Percentiles rank a stretch among this genome's conserved stretches.
These are phyloP conservation scores for Phenganax stokvisi DNA, from an alignment of 92 coral and sea anemone species.

Conservation along the genomic window DNA sequence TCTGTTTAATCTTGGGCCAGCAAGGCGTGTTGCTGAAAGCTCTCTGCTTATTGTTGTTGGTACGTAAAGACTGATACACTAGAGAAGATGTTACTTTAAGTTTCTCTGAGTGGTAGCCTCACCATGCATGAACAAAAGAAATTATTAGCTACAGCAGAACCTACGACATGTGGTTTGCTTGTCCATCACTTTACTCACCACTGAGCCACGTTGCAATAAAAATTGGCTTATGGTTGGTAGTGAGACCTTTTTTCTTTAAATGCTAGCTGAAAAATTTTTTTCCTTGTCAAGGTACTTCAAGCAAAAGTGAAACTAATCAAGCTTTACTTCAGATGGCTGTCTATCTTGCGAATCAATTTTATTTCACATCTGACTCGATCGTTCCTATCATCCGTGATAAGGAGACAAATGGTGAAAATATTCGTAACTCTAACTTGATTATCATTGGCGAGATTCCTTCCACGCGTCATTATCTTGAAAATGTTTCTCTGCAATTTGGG, in stretches of 20 bases:
- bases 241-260: too few relatives aligned
- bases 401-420: conserved; percentile 57
- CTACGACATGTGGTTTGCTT: too few relatives aligned
- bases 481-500: conserved; percentile 52
- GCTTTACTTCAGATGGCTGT: conserved; percentile 66
- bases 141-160: too few relatives aligned
- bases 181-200: too few relatives aligned
- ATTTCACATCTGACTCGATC: conserved; percentile 75
- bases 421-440: conserved; percentile 69
- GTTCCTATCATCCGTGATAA: conserved; percentile 64
- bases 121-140: not conserved
- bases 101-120: not conserved
- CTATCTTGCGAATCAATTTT: conserved; percentile 83
- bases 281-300: conserved; percentile 44
- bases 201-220: too few relatives aligned
- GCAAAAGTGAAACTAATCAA: conserved; percentile 26
- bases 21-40: conserved; percentile 77
- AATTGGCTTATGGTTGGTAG: too few relatives aligned
- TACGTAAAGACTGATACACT: not conserved
- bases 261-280: too few relatives aligned
- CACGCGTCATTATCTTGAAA: conserved; percentile 57
- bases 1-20: conserved; percentile 82
- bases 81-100: not conserved
- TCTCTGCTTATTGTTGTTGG: conserved; percentile 85
- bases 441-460: conserved; percentile 77